Evolutionary conservation across 2,888 invertebrate species (phyloP).

Genomic region (Limenitis camilla): DNA sequence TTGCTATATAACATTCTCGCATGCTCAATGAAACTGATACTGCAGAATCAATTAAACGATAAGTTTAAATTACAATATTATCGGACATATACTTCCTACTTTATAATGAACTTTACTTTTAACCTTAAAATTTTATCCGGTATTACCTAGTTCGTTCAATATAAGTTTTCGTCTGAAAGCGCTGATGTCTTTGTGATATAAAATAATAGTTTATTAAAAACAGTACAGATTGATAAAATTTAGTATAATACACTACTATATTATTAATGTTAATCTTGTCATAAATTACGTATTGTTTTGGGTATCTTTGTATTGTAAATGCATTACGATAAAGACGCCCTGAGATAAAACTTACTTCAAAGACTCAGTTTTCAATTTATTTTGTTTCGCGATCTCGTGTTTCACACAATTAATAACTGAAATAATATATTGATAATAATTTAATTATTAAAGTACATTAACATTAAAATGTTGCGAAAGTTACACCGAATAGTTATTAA

Average conservation of each 20-base stretch:
- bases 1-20: too few species aligned
- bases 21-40: neutral
- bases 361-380: neutral
- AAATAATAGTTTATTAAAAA: too few species aligned
- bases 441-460: neutral
- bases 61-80: neutral
- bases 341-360: conserved; percentile 4
- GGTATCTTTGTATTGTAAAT: conserved; percentile 5
- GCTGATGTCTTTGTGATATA: too few species aligned
- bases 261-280: neutral
- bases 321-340: conserved; percentile 4
- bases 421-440: neutral
- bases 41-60: neutral
- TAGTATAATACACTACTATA: neutral
- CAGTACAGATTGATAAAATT: neutral
- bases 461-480: conserved; percentile 45
- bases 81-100: conserved; percentile 1
- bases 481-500: conserved; percentile 41
- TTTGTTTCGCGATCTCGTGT: neutral
- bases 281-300: neutral
- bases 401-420: too few species aligned
- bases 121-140: conserved; percentile 6
- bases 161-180: too few species aligned
- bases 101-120: neutral
- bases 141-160: neutral